Percentiles rank a stretch among this genome's conserved stretches.
Conservation (phyloP, 2,797 vertebrate species). For the Leuciscus waleckii region DNA sequence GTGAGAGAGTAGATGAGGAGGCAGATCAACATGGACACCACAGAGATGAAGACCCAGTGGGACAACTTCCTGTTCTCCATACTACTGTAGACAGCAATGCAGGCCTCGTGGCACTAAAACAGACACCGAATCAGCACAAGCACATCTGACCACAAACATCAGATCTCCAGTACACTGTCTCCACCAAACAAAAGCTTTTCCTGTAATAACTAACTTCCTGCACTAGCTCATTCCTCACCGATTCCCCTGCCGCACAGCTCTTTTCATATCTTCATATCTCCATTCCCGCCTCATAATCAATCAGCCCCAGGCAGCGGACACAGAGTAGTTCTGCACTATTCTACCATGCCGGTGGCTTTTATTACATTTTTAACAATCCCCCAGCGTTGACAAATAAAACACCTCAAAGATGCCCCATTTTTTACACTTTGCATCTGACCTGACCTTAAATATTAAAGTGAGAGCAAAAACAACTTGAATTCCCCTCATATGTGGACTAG, state of each 20-base stretch:
- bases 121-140: constrained; percentile 11
- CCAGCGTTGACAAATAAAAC: constrained; percentile 17
- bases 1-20: constrained; percentile 93
- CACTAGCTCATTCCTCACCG: constrained; percentile 13
- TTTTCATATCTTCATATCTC: constrained; percentile 67
- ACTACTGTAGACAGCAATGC: constrained; percentile 92
- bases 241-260: constrained; percentile 20
- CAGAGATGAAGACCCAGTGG: constrained; percentile 87
- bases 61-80: constrained; percentile 87
- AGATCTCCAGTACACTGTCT: background rate
- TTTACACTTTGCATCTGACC: constrained; percentile 11
- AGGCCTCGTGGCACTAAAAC: constrained; percentile 91
- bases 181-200: background rate
- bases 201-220: background rate
- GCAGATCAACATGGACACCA: constrained; percentile 89
- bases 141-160: background rate
- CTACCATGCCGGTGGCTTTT: constrained; percentile 37
- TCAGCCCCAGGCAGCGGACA: constrained; percentile 59
- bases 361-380: constrained; percentile 50
- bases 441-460: constrained; percentile 10
- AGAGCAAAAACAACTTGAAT: constrained; percentile 29
- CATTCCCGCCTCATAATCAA: constrained; percentile 64
- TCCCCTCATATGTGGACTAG: background rate
- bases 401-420: constrained; percentile 17
- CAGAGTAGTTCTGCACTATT: constrained; percentile 17